Conservation (phyloP, 2,797 vertebrate genomes). For the Merluccius polli region DNA sequence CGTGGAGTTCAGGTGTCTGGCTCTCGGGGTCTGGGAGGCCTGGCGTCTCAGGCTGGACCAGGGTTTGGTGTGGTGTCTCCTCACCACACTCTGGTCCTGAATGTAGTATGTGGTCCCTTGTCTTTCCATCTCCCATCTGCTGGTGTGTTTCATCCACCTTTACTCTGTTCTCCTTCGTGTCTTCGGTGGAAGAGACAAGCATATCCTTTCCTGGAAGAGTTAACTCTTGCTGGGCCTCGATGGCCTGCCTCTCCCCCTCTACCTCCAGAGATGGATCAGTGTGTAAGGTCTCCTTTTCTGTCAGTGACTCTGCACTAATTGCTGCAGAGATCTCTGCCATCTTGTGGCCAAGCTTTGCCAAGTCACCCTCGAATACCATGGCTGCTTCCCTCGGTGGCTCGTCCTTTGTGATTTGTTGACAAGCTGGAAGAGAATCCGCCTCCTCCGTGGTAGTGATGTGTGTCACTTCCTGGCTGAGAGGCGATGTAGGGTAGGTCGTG, state of each 20-base stretch:
- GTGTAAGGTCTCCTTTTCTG: conserved; percentile 21
- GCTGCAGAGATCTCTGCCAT: conserved; percentile 30
- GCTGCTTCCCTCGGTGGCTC: neutral
- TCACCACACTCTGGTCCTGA: neutral
- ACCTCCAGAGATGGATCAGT: conserved; percentile 19
- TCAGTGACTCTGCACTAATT: conserved; percentile 34
- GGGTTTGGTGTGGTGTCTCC: neutral
- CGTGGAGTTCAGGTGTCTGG: neutral
- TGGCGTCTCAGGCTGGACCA: neutral
- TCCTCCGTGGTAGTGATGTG: neutral
- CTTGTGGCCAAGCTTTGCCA: conserved; percentile 23
- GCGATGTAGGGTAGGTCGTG: neutral
- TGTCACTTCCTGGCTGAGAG: conserved; percentile 23
- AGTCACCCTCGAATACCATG: conserved; percentile 1
- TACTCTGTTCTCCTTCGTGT: neutral
- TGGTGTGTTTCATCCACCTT: neutral
- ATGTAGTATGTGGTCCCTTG: neutral
- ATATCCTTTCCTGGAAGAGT: neutral
- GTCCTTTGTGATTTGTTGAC: neutral
- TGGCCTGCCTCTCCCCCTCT: neutral
- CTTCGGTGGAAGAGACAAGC: neutral
- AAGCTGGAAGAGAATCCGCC: neutral
- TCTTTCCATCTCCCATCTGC: neutral
- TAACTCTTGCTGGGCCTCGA: conserved; percentile 8
- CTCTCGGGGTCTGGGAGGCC: neutral